Evolutionary conservation across 2,113 vertebrate genomes (phyloP), one percentile per base, ranked within the genome.

Genomic region (Steatornis caripensis): DNA sequence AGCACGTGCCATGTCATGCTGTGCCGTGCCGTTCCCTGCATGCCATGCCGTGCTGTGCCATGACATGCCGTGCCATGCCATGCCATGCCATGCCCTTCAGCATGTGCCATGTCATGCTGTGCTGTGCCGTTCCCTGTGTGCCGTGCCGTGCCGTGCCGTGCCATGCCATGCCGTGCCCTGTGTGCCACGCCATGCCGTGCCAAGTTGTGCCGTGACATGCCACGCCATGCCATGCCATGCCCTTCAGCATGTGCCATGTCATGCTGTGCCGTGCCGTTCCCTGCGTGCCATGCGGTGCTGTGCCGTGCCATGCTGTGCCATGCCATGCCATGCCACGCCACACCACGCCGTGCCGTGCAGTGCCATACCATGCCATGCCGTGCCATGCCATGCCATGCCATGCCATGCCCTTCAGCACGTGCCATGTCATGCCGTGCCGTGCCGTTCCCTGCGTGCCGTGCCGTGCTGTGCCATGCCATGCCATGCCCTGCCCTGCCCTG

Each of bases 281-380:
- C 58, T 3, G 3, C 30, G 39, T 41, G 39, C 20, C n/a, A n/a
- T n/a, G n/a, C n/a, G 9, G 30, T 55, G 30, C 36, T 12, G n/a
- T 58, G 34, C 24, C 6, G 6, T 15, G 62, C 41, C 19, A 5
- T 26, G 23, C 23, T 23, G 9, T 39, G 24, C 60, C 58, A 46
- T 46, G 45, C 45, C 4, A 1, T 29, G 6, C n/a, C 12, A 9
- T 66, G 21, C n/a, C 18, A 8, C 37, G 2, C n/a, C 14, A 4
- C n/a, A n/a, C n/a, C n/a, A 26, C 41, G 37, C 62, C 37, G 11
- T n/a, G 22, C 23, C 15, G 2, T 57, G 23, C 24, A 17, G 1
- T n/a, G 23, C 21, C 7, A 6, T 26, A 32, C 61, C 21, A 10
- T 17, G 65, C 30, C 4, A 1, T 29, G 6, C n/a, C 12, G 7